Base-by-base conservation (phyloP, 2,113 vertebrate genomes). In the Sebastes fasciatus region DNA sequence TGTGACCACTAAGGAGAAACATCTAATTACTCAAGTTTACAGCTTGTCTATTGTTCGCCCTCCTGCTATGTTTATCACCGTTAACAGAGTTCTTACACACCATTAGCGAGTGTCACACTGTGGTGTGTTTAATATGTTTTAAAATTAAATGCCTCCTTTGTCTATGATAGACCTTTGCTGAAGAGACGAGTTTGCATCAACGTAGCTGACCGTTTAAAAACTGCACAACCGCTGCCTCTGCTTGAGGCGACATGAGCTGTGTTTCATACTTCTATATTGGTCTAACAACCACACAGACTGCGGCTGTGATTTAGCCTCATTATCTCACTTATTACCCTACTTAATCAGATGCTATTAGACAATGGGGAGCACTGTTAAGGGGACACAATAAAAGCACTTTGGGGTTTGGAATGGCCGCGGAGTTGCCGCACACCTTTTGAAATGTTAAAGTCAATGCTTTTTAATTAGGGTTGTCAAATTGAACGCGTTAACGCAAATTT, bases 21-120 rank as follows among this genome's bases (percentile, higher is more conserved):
- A 82, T 62, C 42, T 64, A 75, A 86, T 77, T 73, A 82, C 70
- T 90, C 77, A 81, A 46, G 64, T 68, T 83, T 78, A 68, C 21
- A 45, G 79, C 60, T 62, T 2, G 6, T 76, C 34, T 58, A 63
- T 49, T 45, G 80, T 81, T 60, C 34, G 46, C 8, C 3, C 60
- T 48, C 34, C 49, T n/a, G 61, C 74, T 65, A 12, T 60, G 52
- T 80, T 76, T 71, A 66, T 82, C 84, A 45, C 40, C 19, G 45
- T 40, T 21, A 34, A 42, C 5, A 45, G 57, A 55, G 40, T 64
- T 68, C 79, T 70, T 17, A 14, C 8, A 57, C 60, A 16, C 19
- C 14, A 60, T 40, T 67, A 54, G 46, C 14, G 57, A 65, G 55
- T 60, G 87, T 74, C 67, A 77, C 6, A 14, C 45, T 54, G 57